Percentiles rank a stretch among this genome's conserved stretches.
These are phyloP conservation scores for Elymnias hypermnestra DNA, from an alignment of 1,140 invertebrate genomes.

Conservation along the genomic window DNA sequence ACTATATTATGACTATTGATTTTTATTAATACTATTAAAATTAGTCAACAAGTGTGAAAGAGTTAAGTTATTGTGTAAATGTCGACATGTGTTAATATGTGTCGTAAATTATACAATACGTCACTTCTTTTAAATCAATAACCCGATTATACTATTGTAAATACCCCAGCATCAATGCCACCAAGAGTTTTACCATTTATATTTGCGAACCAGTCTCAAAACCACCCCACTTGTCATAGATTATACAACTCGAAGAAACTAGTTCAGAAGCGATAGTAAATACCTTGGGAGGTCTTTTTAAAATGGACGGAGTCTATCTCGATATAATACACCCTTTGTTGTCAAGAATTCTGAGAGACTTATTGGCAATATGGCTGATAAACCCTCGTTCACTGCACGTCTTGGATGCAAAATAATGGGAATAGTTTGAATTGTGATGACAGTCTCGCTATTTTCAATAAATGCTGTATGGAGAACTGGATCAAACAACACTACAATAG, in stretches of 20 bases:
- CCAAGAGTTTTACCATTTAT: conserved; percentile 24
- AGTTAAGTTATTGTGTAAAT: no score
- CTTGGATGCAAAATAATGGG: conserved; percentile 31
- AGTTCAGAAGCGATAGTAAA: conserved; percentile 11
- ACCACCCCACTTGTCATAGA: conserved; percentile 9
- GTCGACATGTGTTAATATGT: no score
- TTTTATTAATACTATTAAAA: no score
- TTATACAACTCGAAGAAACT: conserved; percentile 10
- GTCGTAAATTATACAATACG: no score
- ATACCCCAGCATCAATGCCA: conserved; percentile 27
- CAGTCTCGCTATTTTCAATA: conserved; percentile 17
- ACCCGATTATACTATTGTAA: no score
- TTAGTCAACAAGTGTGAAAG: no score
- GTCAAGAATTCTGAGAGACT: conserved; percentile 25
- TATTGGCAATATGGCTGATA: conserved; percentile 32
- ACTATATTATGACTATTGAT: no score
- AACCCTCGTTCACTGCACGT: conserved; percentile 22
- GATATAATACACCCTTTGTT: conserved; percentile 26
- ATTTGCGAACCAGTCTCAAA: conserved; percentile 21
- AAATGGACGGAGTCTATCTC: conserved; percentile 18
- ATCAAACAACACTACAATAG: conserved; percentile 4
- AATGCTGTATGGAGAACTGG: conserved; percentile 10
- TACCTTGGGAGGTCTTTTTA: conserved; percentile 15
- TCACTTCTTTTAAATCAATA: no score
- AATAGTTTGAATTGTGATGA: conserved; percentile 29